Base-by-base conservation (phyloP, 2,888 invertebrate species). In the Chorisops tibialis region DNA sequence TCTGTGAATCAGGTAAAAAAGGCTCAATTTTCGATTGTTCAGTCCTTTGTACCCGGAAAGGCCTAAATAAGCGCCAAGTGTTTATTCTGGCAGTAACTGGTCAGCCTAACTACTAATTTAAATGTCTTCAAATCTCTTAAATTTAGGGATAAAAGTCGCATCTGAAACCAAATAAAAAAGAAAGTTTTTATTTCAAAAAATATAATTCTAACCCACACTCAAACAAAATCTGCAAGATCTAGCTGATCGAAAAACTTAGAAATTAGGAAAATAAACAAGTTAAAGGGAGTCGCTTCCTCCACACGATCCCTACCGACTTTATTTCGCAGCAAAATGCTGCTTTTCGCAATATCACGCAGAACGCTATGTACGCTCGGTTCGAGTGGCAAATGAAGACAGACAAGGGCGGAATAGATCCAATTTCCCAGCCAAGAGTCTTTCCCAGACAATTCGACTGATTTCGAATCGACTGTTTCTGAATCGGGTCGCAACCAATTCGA, bases 401-500 rank as follows among this genome's bases (percentile, higher is more conserved):
- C 72, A 19, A 79, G 63, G 1, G 71, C 70, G 3, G 74, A 72
- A 67, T 78, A 79, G 1, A 78, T 65, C 79, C 79, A 79, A 9
- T 69, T 70, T 1, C 75, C 74, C 2, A 78, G 58, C 79, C 78
- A 79, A 4, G 68, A 63, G 37, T 74, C 72, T 0, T 66, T 66
- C n/a, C 59, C 62, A 2, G 66, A 50, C 4, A 75, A 64, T 63
- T 75, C 74, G 16, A 72, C 7, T 14, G 11, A 2, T 11, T 50
- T 47, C 1, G 61, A 61, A 3, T 65, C 60, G 6, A 45, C 52
- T 4, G 61, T 61, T 3, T 67, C 65, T 19, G 67, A 61, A 35
- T 63, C 61, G 2, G 65, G 63, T 21, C 67, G 63, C 39, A 79
- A 50, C 77, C 77, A 77, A 9, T 71, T 72, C 38, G 69, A 68